These are phyloP conservation scores for Caenorhabditis sulstoni DNA, from an alignment of 2,888 invertebrate species.

Conservation along the genomic window DNA sequence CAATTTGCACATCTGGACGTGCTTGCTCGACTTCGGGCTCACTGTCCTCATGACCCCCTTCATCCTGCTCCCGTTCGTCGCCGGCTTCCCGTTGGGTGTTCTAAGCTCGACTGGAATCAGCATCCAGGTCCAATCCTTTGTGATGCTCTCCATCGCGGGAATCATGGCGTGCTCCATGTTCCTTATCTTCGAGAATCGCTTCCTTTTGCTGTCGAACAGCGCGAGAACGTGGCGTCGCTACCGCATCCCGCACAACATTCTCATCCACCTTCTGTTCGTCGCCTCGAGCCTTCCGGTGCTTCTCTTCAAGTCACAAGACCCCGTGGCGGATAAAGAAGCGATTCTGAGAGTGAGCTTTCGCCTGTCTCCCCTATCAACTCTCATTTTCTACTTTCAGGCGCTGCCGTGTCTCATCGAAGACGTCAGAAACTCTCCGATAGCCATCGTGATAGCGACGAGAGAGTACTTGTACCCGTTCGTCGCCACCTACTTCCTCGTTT, in stretches of 20 bases:
- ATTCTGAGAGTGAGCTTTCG: no score
- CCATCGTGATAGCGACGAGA: no score
- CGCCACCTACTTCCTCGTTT: background rate
- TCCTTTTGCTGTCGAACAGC: background rate
- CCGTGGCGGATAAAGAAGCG: no score
- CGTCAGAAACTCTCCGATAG: no score
- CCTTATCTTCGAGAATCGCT: background rate
- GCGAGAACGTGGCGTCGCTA: background rate
- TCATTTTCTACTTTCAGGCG: no score
- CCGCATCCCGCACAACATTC: background rate
- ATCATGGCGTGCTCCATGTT: background rate
- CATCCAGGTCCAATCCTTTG: no score
- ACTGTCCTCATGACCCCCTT: background rate
- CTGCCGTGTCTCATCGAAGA: no score
- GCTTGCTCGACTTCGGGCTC: constrained; percentile 1
- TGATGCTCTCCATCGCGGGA: no score
- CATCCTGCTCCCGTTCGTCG: constrained; percentile 2
- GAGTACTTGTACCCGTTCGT: background rate
- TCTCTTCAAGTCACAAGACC: background rate
- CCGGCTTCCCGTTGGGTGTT: constrained; percentile 10
- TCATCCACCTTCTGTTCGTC: background rate
- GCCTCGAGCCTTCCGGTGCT: background rate
- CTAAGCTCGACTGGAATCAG: background rate
- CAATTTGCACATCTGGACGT: background rate
- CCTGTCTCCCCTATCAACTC: no score